Evolutionary conservation across 1,140 invertebrate genomes (phyloP), one percentile per base, ranked within the genome.

Genomic region (Atta texana): DNA sequence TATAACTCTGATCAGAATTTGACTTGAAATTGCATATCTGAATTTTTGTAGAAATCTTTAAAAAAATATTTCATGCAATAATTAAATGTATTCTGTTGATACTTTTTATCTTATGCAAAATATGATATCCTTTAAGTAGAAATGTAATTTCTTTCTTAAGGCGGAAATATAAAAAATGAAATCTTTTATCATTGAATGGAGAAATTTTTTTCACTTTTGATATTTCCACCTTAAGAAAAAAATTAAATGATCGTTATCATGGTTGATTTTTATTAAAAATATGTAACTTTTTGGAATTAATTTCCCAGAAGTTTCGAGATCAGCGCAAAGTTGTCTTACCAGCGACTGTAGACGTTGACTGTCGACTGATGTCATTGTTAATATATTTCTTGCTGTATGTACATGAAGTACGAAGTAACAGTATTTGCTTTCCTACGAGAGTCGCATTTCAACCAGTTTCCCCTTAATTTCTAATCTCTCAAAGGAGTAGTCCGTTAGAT

Each of bases 381-480:
- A 63, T 84, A 49, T 74, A 63, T 74, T 82, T 72, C 68, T 18
- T 82, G 24, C 18, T 31, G n/a, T 49, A 71, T 21, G 24, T 12
- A 59, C 8, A 31, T 51, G 28, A 84, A 44, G 24, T 75, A 84
- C 71, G 39, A 61, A 21, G 24, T 16, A 82, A 68, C 14, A 55
- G 24, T 55, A 53, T 59, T 74, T 84, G 53, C 68, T 82, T 49
- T 75, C 31, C 39, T 75, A 31, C 39, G 51, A 51, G 69, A 61
- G 49, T 74, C 55, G 80, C 69, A 49, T 31, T 61, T 61, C 55
- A 84, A 18, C 28, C 16, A 16, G 69, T 75, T 84, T 24, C 39
- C 39, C 69, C 39, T 75, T 84, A 74, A 84, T 84, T 74, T 74
- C 80, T 84, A 84, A 84, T 84, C 80, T 61, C 80, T 74, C 80